phyloP scores from a whole-genome alignment of 2,888 invertebrate genomes.

The Chromoteleia sp. region DNA sequence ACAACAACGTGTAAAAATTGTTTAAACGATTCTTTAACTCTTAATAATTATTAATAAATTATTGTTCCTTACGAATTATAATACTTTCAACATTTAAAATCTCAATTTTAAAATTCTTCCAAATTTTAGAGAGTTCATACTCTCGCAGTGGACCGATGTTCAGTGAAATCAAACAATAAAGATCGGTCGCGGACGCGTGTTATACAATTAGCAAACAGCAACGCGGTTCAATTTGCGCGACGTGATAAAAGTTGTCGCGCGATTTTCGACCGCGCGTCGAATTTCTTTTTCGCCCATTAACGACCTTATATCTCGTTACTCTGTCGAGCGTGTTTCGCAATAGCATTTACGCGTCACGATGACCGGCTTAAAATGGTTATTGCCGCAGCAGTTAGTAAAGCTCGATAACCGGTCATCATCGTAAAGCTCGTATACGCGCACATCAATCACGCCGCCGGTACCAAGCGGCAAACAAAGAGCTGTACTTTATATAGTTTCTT shows the following conservation, averaged over 20 bases:
- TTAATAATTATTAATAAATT: no score
- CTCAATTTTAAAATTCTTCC: no score
- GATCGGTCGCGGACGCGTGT: no score
- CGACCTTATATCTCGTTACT: slow-evolving; percentile 20
- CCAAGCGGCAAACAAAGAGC: slow-evolving; percentile 48
- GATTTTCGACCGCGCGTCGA: slow-evolving; percentile 17
- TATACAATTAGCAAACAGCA: neutral
- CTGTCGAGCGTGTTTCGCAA: slow-evolving; percentile 15
- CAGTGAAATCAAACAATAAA: neutral
- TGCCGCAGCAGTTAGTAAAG: slow-evolving; percentile 49
- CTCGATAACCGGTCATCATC: slow-evolving; percentile 57
- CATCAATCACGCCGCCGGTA: slow-evolving; percentile 65
- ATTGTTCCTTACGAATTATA: no score
- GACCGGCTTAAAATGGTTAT: slow-evolving; percentile 45
- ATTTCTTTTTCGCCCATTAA: slow-evolving; percentile 18
- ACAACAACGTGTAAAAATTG: no score
- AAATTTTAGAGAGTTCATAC: no score
- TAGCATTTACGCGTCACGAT: neutral
- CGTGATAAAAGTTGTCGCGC: slow-evolving; percentile 8
- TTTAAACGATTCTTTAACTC: no score
- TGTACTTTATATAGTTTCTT: slow-evolving; percentile 42
- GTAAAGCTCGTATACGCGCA: slow-evolving; percentile 51
- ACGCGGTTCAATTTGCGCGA: slow-evolving; percentile 4
- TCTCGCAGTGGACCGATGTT: neutral
- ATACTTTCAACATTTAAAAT: no score